Conservation (phyloP, 2,797 vertebrate species). For the Discoglossus pictus region DNA sequence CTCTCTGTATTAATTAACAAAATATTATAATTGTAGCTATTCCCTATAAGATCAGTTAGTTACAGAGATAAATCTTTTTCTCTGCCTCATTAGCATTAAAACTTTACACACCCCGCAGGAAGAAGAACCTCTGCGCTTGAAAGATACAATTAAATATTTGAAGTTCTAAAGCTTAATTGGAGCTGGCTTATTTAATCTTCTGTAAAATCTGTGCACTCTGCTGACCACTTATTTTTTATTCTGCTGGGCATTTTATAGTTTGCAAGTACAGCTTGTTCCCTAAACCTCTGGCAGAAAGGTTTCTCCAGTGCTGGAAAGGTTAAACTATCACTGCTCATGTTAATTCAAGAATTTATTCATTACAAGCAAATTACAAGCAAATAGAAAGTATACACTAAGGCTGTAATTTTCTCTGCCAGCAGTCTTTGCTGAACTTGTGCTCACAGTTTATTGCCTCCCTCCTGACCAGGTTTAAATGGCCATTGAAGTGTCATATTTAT, state of each 20-base stretch:
- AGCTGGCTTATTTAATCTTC: slow-evolving; percentile 48
- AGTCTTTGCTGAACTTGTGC: too few species aligned
- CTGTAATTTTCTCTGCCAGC: too few species aligned
- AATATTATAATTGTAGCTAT: slow-evolving; percentile 34
- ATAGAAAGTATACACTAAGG: too few species aligned
- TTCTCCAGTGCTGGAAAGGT: slow-evolving; percentile 14
- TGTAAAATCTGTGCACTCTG: slow-evolving; percentile 48
- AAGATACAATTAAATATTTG: slow-evolving; percentile 51
- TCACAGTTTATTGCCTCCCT: too few species aligned
- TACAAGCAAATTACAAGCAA: too few species aligned
- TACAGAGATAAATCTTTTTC: slow-evolving; percentile 41
- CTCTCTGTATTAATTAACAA: slow-evolving; percentile 34
- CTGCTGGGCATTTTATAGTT: slow-evolving; percentile 47
- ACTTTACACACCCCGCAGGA: slow-evolving; percentile 42
- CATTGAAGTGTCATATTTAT: too few species aligned
- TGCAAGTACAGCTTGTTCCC: slow-evolving; percentile 11
- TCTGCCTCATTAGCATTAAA: slow-evolving; percentile 44
- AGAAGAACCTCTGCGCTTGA: slow-evolving; percentile 30
- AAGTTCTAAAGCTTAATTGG: slow-evolving; percentile 38
- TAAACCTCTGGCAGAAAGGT: slow-evolving; percentile 15
- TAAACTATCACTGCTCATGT: slow-evolving; percentile 2
- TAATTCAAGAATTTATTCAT: too few species aligned
- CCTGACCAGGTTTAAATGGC: too few species aligned
- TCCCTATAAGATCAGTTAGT: slow-evolving; percentile 47
- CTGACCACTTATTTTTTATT: slow-evolving; percentile 46